These are phyloP conservation scores for Cyanoramphus novaezelandiae DNA, from an alignment of 2,113 vertebrate genomes.

Conservation along the genomic window DNA sequence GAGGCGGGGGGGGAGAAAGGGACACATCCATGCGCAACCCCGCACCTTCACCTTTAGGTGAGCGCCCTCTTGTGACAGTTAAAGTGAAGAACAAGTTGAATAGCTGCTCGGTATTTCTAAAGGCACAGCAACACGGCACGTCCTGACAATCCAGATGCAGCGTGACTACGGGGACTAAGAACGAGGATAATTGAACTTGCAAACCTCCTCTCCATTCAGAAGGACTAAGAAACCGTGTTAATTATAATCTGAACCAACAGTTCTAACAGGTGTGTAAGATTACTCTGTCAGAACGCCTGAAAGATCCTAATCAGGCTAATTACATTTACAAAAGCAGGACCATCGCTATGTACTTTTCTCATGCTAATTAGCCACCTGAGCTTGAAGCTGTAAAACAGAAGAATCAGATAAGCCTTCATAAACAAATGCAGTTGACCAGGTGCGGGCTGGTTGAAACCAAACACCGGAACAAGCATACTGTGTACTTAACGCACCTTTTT, in stretches of 20 bases:
- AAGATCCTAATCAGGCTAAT: neutral
- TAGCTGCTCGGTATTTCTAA: neutral
- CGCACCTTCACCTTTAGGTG: neutral
- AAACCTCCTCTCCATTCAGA: neutral
- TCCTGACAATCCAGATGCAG: fast-evolving
- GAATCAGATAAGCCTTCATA: neutral
- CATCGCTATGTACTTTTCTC: neutral
- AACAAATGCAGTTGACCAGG: neutral
- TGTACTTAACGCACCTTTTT: too few relatives aligned
- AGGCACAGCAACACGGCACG: neutral
- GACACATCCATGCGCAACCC: fast-evolving
- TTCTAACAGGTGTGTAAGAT: neutral
- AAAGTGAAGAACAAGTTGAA: neutral
- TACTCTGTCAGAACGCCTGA: neutral
- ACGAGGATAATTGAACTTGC: fast-evolving
- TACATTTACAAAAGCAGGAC: neutral
- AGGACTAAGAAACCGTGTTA: neutral
- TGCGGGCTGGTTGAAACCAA: neutral
- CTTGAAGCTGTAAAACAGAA: neutral
- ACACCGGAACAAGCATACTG: neutral
- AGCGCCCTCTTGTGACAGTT: constrained; percentile 37
- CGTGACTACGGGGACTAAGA: fast-evolving
- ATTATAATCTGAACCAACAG: neutral
- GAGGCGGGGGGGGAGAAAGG: too few relatives aligned
- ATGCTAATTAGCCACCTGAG: neutral